phyloP scores from a whole-genome alignment of 2,888 invertebrate species.

The Drosophila setosimentum region DNA sequence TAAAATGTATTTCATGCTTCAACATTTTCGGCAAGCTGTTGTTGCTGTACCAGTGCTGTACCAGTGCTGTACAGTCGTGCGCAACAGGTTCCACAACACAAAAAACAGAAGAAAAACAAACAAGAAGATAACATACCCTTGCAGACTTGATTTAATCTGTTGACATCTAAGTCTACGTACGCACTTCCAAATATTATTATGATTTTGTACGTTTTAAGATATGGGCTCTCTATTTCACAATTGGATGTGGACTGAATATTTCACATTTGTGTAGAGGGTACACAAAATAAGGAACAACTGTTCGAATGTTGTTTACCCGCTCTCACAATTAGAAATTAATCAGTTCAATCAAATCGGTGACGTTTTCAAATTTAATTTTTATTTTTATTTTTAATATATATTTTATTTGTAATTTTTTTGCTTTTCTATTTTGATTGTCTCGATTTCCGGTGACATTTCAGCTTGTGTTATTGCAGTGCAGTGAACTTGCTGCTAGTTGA shows the following conservation, averaged over 20 bases:
- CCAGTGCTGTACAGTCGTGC: constrained; percentile 41
- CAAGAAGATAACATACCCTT: constrained; percentile 9
- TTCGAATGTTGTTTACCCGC: constrained; percentile 1
- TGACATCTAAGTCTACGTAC: not conserved
- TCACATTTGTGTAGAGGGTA: too few species aligned
- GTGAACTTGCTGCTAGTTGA: constrained; percentile 73
- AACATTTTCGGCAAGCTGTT: constrained; percentile 45
- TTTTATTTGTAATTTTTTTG: constrained; percentile 38
- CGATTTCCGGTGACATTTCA: constrained; percentile 24
- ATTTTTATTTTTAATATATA: constrained; percentile 16
- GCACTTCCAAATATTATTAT: not conserved
- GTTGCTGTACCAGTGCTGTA: constrained; percentile 4
- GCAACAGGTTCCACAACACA: constrained; percentile 61
- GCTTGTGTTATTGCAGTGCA: constrained; percentile 67
- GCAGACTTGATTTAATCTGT: not conserved
- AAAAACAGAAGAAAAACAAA: constrained; percentile 23
- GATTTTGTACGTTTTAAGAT: not conserved
- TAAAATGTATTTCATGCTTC: constrained; percentile 68
- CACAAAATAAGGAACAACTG: too few species aligned
- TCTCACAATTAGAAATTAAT: constrained; percentile 52
- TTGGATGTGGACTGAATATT: too few species aligned
- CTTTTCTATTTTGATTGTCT: constrained; percentile 34
- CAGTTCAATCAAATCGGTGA: constrained; percentile 54
- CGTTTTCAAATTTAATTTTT: constrained; percentile 50
- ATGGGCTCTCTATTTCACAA: not conserved